A percentile compares a stretch with the other conserved stretches of the same genome.
phyloP scores from a whole-genome alignment of 2,113 vertebrate genomes.

The Indri indri region DNA sequence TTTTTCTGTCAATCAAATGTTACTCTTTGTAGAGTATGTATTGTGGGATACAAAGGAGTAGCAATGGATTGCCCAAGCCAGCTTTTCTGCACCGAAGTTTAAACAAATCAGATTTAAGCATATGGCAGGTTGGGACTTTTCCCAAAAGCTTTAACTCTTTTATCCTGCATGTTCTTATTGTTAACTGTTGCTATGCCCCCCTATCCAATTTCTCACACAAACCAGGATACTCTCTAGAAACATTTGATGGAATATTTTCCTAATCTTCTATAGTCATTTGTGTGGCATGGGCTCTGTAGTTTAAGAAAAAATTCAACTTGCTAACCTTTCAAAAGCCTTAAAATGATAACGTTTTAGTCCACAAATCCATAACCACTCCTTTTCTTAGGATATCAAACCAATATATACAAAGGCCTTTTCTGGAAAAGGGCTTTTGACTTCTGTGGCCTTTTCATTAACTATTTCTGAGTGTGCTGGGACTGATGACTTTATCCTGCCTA shows the following conservation, averaged over 20 bases:
- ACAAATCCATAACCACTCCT: constrained; percentile 77
- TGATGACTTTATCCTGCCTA: constrained; percentile 32
- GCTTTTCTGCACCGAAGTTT: not conserved
- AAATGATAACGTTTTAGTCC: constrained; percentile 53
- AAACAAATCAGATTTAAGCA: constrained; percentile 59
- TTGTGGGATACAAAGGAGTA: constrained; percentile 71
- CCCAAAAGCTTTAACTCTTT: constrained; percentile 2
- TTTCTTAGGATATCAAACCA: constrained; percentile 62
- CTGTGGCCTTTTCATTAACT: constrained; percentile 64
- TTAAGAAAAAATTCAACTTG: constrained; percentile 43
- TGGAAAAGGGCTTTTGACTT: constrained; percentile 61
- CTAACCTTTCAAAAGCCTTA: constrained; percentile 71
- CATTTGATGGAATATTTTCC: constrained; percentile 34
- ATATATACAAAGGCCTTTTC: constrained; percentile 66
- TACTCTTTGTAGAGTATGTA: constrained; percentile 35
- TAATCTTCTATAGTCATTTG: constrained; percentile 35
- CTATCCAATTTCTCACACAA: not conserved
- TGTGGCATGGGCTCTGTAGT: constrained; percentile 2
- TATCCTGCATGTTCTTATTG: not conserved
- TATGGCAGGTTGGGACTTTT: not conserved
- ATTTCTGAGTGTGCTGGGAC: constrained; percentile 49
- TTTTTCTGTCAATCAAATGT: constrained; percentile 48
- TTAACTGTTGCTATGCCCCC: not conserved
- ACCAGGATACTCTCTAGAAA: constrained; percentile 45
- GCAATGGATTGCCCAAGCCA: constrained; percentile 71